These are phyloP conservation scores for Propithecus perrieri DNA, from an alignment of 2,797 vertebrate genomes.

Conservation along the genomic window DNA sequence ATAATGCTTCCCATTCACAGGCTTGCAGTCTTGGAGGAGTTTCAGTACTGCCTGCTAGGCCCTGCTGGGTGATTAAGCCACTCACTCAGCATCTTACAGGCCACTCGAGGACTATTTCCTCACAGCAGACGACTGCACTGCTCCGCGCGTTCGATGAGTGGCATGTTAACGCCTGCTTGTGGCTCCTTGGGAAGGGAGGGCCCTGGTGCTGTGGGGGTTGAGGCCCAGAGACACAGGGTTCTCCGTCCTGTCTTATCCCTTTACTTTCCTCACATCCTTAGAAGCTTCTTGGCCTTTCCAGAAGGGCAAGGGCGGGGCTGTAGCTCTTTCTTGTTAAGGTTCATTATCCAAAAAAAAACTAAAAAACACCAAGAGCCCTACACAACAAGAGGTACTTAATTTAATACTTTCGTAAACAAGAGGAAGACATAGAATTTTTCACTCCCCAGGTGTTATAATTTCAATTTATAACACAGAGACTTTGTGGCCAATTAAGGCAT, in stretches of 20 bases:
- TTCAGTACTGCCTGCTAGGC: constrained; percentile 34
- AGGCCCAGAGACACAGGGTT: neutral
- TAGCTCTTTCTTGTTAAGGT: neutral
- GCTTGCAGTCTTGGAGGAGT: constrained; percentile 44
- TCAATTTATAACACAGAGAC: neutral
- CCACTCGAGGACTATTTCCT: constrained; percentile 50
- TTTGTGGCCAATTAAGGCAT: neutral
- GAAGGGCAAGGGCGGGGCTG: neutral
- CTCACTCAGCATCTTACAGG: constrained; percentile 35
- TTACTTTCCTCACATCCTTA: neutral
- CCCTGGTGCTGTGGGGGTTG: neutral
- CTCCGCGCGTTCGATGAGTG: neutral
- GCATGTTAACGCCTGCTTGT: neutral
- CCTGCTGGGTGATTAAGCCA: constrained; percentile 72
- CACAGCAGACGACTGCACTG: neutral
- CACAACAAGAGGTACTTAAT: neutral
- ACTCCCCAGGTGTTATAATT: constrained; percentile 10
- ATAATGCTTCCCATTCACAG: constrained; percentile 65
- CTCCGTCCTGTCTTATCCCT: neutral
- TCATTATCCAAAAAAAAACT: neutral
- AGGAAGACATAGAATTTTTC: neutral
- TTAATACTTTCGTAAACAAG: neutral
- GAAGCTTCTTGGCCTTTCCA: neutral
- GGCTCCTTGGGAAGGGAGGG: neutral
- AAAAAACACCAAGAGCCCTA: neutral